Evolutionary conservation across 2,113 vertebrate species (phyloP).

Genomic region (Phycodurus eques): DNA sequence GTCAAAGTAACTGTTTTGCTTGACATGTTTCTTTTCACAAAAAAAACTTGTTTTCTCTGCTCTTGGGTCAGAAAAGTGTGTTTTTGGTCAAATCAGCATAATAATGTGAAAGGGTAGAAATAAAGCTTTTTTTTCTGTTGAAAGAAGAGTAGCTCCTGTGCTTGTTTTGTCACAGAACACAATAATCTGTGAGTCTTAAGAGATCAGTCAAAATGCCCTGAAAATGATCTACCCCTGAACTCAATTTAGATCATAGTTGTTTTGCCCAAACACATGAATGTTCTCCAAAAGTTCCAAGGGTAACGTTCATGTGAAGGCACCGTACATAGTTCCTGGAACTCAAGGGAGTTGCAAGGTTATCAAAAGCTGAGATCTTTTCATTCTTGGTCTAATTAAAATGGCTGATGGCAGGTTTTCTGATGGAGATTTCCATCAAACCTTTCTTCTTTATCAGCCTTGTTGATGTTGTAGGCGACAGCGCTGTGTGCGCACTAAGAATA

Average conservation of each 20-base stretch:
- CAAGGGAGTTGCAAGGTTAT: background rate
- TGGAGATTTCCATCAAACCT: constrained; percentile 19
- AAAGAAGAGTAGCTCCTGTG: too few relatives aligned
- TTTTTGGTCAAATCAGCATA: too few relatives aligned
- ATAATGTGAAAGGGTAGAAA: too few relatives aligned
- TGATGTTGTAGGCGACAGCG: background rate
- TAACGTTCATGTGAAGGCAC: background rate
- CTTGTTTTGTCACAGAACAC: too few relatives aligned
- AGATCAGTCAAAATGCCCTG: background rate
- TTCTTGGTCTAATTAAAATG: constrained; percentile 18
- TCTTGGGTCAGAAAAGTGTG: background rate
- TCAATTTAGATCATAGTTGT: background rate
- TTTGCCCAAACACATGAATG: background rate
- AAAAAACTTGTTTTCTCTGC: background rate
- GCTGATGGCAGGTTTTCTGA: constrained; percentile 13
- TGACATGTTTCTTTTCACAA: background rate
- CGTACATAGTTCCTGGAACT: background rate
- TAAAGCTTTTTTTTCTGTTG: background rate
- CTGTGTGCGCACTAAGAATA: background rate
- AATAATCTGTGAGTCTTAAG: background rate
- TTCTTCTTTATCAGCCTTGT: constrained; percentile 8
- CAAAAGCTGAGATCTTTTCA: constrained; percentile 26
- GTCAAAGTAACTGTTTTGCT: background rate
- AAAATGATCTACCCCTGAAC: background rate
- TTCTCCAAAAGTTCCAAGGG: too few relatives aligned